Percentiles rank a stretch among this genome's conserved stretches.
Evolutionary conservation across 2,113 vertebrate genomes (phyloP).

Genomic region (Rhinopomastus cyanomelas): DNA sequence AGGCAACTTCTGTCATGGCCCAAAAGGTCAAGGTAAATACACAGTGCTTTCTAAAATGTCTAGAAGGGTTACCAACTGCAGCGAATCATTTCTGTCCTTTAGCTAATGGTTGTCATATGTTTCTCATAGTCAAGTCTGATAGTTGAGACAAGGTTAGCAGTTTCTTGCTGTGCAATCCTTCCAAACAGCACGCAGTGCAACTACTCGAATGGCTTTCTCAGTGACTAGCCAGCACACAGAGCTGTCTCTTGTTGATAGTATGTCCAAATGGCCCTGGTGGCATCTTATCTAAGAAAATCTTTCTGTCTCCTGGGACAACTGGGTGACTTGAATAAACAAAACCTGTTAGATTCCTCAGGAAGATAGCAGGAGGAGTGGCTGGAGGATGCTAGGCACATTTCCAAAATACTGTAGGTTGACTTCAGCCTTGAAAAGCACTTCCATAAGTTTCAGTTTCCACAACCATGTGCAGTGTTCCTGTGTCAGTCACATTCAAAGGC

Average conservation of each 20-base stretch:
- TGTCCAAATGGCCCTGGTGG: background rate
- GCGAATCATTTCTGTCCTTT: background rate
- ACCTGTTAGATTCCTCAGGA: background rate
- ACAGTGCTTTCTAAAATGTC: background rate
- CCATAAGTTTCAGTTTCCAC: constrained; percentile 26
- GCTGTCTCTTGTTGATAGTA: background rate
- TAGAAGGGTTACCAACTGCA: background rate
- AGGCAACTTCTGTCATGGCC: background rate
- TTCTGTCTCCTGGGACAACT: background rate
- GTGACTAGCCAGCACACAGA: background rate
- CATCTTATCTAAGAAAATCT: background rate
- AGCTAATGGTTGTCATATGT: background rate
- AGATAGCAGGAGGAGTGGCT: background rate
- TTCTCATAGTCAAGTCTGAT: background rate
- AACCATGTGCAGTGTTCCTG: constrained; percentile 33
- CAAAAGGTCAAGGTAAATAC: background rate
- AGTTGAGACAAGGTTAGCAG: background rate
- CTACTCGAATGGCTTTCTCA: background rate
- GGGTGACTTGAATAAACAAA: background rate
- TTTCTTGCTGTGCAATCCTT: background rate
- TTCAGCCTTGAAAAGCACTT: constrained; percentile 18
- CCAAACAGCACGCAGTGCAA: background rate
- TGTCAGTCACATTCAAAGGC: constrained; percentile 47
- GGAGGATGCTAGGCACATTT: background rate
- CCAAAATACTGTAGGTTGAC: background rate